A percentile compares a stretch with the other conserved stretches of the same genome.
These are phyloP conservation scores for Pyrocoelia pectoralis DNA, from an alignment of 2,888 invertebrate species.

Conservation along the genomic window DNA sequence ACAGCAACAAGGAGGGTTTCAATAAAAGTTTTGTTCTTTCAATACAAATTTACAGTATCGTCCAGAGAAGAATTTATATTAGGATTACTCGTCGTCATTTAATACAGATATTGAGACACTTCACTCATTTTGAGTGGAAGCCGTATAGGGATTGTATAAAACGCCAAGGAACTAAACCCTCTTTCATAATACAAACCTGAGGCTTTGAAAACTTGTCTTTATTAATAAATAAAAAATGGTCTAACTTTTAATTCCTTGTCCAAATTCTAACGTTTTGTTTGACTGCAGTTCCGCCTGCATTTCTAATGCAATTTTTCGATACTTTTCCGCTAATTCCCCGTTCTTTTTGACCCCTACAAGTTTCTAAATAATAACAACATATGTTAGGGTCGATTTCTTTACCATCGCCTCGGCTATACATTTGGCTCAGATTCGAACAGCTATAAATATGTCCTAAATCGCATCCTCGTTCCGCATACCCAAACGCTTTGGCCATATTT, in stretches of 20 bases:
- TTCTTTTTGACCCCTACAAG: slow-evolving; percentile 70
- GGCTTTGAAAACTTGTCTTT: too few species aligned
- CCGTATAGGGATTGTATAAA: too few species aligned
- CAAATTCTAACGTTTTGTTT: slow-evolving; percentile 60
- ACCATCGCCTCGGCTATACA: slow-evolving; percentile 87
- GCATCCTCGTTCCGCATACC: slow-evolving; percentile 81
- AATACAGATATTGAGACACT: too few species aligned
- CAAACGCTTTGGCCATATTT: slow-evolving; percentile 80
- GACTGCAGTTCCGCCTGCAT: slow-evolving; percentile 71
- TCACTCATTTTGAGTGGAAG: too few species aligned
- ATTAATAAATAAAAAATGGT: neutral
- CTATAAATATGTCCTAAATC: slow-evolving; percentile 85
- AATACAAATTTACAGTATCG: too few species aligned
- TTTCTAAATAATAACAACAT: neutral
- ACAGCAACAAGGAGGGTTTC: too few species aligned
- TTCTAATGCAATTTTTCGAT: slow-evolving; percentile 74
- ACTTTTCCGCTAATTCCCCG: slow-evolving; percentile 73
- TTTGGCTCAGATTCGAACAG: slow-evolving; percentile 89
- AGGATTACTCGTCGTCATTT: too few species aligned
- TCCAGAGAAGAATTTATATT: too few species aligned
- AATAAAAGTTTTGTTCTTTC: too few species aligned
- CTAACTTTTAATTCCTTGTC: slow-evolving; percentile 55
- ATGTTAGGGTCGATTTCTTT: slow-evolving; percentile 18
- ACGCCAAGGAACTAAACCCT: too few species aligned
- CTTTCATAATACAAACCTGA: too few species aligned